These are phyloP conservation scores for Melieria omissa DNA, from an alignment of 2,888 invertebrate genomes.

Conservation along the genomic window DNA sequence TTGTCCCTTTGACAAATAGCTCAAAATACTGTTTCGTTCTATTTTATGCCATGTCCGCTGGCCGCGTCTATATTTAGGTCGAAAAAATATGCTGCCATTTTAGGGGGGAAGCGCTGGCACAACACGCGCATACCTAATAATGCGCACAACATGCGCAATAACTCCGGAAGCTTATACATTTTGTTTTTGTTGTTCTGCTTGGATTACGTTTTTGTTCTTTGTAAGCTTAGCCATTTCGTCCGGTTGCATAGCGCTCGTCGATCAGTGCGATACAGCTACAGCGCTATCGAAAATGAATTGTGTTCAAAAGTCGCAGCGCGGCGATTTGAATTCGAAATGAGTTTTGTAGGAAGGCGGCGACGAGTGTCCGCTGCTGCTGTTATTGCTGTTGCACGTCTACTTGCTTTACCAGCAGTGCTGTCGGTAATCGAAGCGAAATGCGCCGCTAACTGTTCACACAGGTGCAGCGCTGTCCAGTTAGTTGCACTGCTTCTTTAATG, in stretches of 20 bases:
- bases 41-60: too few relatives aligned
- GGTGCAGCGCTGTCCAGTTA: background rate
- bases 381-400: too few relatives aligned
- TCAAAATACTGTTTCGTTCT: too few relatives aligned
- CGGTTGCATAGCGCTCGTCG: conserved; percentile 2
- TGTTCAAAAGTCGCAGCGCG: background rate
- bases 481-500: too few relatives aligned
- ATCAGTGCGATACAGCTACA: conserved; percentile 6
- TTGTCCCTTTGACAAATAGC: too few relatives aligned
- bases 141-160: background rate
- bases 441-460: background rate
- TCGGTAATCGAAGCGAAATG: background rate
- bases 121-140: too few relatives aligned
- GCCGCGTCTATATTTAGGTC: too few relatives aligned
- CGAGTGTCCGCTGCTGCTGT: too few relatives aligned
- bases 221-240: background rate
- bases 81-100: too few relatives aligned
- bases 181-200: conserved; percentile 23
- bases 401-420: too few relatives aligned
- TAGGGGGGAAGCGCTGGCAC: too few relatives aligned
- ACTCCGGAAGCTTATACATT: conserved; percentile 23
- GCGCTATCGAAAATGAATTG: conserved; percentile 24
- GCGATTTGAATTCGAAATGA: conserved; percentile 25
- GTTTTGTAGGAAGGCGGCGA: too few relatives aligned
- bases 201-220: background rate